Evolutionary conservation across 2,797 vertebrate species (phyloP), one percentile per base, ranked within the genome.

Genomic region (Gila robusta): DNA sequence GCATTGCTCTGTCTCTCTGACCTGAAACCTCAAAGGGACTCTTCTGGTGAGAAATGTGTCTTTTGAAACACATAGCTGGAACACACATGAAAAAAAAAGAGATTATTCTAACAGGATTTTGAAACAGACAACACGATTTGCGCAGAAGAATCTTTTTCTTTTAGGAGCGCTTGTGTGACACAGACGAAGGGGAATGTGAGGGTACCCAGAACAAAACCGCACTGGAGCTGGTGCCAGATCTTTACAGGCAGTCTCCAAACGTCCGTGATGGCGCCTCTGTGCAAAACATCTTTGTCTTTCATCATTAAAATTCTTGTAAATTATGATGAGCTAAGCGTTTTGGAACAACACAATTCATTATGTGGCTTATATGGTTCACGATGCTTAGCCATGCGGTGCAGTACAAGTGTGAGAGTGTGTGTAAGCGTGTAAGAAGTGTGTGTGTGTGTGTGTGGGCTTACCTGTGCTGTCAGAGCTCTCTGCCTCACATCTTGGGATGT

Each of bases 401-500:
- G 56, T 16, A 12, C 10, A 41, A 19, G 39, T 59, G 39, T 73
- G 76, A 39, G 52, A 62, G 26, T 39, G 62, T 64, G 49, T 84
- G 52, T 81, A 66, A 54, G 59, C 5, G 10, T 71, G 81, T 71
- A 21, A 77, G 10, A 41, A 41, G 17, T 35, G 28, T 78, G 47
- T 70, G 44, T 69, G 44, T 69, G 52, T 16, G 12, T 56, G 72
- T 80, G 26, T 79, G 35, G 64, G 77, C 89, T 92, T 93, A 96
- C 96, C 96, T 91, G 91, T 92, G 90, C 93, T 92, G 74, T 90
- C 87, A 26, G 89, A 86, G 54, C 73, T 90, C 79, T 94, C 92
- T 52, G 92, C 91, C 59, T 97, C 97, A 12, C 98, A 99, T 92
- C 97, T 97, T 21, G 98, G 96, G 93, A 99, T 98, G 91, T 98